Evolutionary conservation across 1,140 invertebrate species (phyloP), one percentile per base, ranked within the genome.

Genomic region (Ditylenchus dipsaci): DNA sequence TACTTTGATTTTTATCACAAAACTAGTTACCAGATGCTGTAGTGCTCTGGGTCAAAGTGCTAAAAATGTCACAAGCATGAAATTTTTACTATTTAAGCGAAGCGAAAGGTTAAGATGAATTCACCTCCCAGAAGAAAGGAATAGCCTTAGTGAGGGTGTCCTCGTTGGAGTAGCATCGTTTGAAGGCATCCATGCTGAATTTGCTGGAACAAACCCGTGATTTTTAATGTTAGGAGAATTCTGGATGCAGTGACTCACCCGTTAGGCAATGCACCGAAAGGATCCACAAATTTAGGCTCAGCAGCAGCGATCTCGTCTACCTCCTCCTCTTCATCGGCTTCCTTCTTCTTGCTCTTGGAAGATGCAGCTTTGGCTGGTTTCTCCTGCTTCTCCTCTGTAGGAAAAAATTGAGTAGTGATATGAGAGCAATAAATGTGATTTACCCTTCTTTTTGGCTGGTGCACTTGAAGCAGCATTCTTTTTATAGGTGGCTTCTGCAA

Each of bases 181-280:
- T 99, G 85, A 95, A 99, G 82, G 94, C 92, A 80, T 99, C 96
- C 87, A 98, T 90, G 79, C 91, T 89, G 84, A 96, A 97, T 29
- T 88, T 90, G 57, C 89, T 90, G 77, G 58, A 65, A 72, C 65
- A 26, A 26, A 60, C 58, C 11, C 43, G n/a, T 45, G 43, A 13
- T 45, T 45, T 13, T n/a, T 45, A 27, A 9, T 19, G 7, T 21
- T 0, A 30, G 27, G 43, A 64, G 21, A 62, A 58, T 74, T 73
- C 43, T 45, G n/a, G n/a, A n/a, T n/a, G n/a, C n/a, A n/a, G n/a
- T 45, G 11, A 45, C 43, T 19, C 1, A 65, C 89, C 89, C 91
- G 87, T 93, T 90, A 69, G 92, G 93, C 82, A 95, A 85, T 0
- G 86, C 82, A 82, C 91, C 90, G 82, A 97, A 94, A 27, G 95